Conservation (phyloP, 1,140 invertebrate species). For the Pygmarrhopalites habei region DNA sequence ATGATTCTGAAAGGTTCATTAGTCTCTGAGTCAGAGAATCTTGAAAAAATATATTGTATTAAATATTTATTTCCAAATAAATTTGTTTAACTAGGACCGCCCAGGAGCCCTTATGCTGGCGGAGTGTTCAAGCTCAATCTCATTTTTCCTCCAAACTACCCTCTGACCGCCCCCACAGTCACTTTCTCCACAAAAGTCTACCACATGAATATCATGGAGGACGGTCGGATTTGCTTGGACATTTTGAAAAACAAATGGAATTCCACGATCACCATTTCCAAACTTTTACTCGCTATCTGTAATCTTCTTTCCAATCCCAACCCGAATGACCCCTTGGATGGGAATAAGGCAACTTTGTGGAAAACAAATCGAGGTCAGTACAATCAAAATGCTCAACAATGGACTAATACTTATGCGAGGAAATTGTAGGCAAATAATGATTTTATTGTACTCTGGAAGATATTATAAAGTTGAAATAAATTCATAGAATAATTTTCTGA, state of each 20-base stretch:
- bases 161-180: not conserved
- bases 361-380: conserved; percentile 46
- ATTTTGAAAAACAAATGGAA: conserved; percentile 53
- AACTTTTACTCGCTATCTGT: conserved; percentile 54
- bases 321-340: conserved; percentile 52
- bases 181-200: conserved; percentile 53
- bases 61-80: too few species aligned
- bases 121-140: conserved; percentile 3
- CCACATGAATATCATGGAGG: conserved; percentile 55
- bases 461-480: too few species aligned
- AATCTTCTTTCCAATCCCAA: conserved; percentile 52
- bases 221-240: conserved; percentile 54
- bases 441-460: too few species aligned
- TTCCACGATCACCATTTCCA: conserved; percentile 52
- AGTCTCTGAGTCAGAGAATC: too few species aligned
- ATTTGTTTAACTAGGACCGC: too few species aligned
- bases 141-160: conserved; percentile 4
- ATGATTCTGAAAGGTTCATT: too few species aligned
- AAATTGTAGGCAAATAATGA: too few species aligned
- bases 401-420: not conserved
- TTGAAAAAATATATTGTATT: too few species aligned
- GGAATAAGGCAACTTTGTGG: conserved; percentile 50
- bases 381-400: not conserved
- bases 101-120: conserved; percentile 1
- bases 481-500: too few species aligned